Conservation (phyloP, 2,797 vertebrate species). For the Paramormyrops hopkinsi region DNA sequence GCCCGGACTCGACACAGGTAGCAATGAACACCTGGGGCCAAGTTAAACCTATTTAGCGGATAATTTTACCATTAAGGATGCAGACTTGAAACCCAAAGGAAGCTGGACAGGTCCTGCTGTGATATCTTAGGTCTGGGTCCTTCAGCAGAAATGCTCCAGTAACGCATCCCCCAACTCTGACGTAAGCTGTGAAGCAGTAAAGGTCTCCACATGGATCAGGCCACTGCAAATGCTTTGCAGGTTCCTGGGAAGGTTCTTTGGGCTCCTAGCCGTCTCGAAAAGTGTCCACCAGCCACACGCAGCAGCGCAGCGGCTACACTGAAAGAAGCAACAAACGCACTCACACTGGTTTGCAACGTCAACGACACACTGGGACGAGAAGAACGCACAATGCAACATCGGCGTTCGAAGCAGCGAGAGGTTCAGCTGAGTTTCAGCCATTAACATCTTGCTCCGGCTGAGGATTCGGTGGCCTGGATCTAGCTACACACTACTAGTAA, state of each 20-base stretch:
- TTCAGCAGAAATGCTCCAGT: neutral
- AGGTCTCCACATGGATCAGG: neutral
- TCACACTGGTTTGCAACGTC: neutral
- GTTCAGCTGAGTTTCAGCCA: neutral
- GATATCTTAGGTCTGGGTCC: neutral
- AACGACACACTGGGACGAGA: neutral
- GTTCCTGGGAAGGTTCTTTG: neutral
- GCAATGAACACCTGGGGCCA: neutral
- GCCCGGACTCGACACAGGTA: neutral
- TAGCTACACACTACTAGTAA: neutral
- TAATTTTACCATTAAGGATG: neutral
- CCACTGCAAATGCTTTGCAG: neutral
- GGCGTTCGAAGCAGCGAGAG: neutral
- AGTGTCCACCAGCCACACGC: neutral
- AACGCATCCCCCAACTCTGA: neutral
- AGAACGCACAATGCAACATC: neutral
- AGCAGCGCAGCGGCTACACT: neutral
- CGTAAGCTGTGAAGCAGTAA: neutral
- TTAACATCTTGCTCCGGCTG: neutral
- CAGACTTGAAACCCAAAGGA: neutral
- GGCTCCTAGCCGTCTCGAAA: neutral
- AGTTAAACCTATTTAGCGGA: neutral
- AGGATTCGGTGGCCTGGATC: neutral
- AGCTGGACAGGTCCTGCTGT: neutral
- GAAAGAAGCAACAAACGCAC: neutral